Conservation (phyloP, 2,113 vertebrate genomes). For the Cisticola juncidis region DNA sequence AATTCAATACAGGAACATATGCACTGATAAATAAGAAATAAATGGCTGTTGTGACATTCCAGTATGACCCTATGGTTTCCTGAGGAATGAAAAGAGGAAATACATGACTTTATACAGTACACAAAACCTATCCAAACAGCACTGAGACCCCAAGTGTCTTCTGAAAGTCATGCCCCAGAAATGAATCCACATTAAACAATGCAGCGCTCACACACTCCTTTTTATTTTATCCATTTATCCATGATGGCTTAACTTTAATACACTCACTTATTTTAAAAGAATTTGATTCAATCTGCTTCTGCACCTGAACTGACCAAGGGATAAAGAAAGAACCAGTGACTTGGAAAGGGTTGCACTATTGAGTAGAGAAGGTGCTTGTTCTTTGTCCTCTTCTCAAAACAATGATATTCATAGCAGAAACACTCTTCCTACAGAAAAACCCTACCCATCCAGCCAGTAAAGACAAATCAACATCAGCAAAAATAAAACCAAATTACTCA, state of each 20-base stretch:
- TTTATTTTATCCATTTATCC: neutral
- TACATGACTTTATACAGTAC: neutral
- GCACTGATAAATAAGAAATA: conserved; percentile 6
- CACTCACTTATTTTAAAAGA: neutral
- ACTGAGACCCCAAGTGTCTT: neutral
- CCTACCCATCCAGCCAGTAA: neutral
- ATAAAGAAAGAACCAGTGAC: neutral
- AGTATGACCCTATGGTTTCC: neutral
- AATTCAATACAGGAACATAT: neutral
- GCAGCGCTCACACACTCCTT: neutral
- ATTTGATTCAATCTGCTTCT: neutral
- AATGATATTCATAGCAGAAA: neutral
- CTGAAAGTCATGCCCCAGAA: neutral
- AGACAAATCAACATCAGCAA: neutral
- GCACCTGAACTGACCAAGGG: rapidly evolving
- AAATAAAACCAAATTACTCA: neutral
- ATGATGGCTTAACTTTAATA: neutral
- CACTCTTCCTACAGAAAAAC: neutral
- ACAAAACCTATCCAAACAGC: neutral
- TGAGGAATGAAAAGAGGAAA: neutral
- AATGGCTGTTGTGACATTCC: neutral
- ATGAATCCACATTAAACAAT: neutral
- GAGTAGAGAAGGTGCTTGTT: neutral
- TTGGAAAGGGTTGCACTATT: neutral
- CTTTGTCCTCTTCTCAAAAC: neutral